Evolutionary conservation across 2,888 invertebrate genomes (phyloP).

Genomic region (Amiota minor): DNA sequence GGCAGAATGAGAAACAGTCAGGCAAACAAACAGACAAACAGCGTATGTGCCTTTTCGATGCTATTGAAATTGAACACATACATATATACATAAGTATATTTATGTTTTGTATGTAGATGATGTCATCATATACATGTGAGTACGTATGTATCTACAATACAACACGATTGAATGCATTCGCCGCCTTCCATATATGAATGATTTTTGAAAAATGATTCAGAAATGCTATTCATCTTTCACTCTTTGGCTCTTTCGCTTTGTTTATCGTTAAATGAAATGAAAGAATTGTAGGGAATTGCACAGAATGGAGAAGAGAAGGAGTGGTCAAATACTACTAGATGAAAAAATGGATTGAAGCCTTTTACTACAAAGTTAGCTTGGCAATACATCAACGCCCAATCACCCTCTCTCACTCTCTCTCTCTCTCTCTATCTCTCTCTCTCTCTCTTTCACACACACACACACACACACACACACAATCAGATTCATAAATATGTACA

Average conservation of each 20-base stretch:
- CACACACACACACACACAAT: constrained; percentile 28
- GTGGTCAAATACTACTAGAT: too few relatives aligned
- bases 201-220: constrained; percentile 59
- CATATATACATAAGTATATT: constrained; percentile 28
- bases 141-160: constrained; percentile 33
- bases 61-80: neutral
- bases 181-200: constrained; percentile 56
- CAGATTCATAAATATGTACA: constrained; percentile 22
- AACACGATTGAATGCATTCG: constrained; percentile 59
- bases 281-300: too few relatives aligned
- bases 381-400: too few relatives aligned
- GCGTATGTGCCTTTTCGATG: constrained; percentile 23
- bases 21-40: constrained; percentile 4
- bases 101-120: too few relatives aligned
- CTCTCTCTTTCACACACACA: too few relatives aligned
- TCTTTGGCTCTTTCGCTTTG: neutral
- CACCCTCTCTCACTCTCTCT: too few relatives aligned
- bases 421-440: too few relatives aligned
- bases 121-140: neutral
- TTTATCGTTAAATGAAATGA: constrained; percentile 1
- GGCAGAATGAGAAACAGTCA: neutral
- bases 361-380: too few relatives aligned
- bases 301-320: too few relatives aligned
- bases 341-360: neutral
- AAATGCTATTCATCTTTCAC: neutral